Base-by-base conservation (phyloP, 1,140 invertebrate genomes). In the Drosophila subpulchrella region DNA sequence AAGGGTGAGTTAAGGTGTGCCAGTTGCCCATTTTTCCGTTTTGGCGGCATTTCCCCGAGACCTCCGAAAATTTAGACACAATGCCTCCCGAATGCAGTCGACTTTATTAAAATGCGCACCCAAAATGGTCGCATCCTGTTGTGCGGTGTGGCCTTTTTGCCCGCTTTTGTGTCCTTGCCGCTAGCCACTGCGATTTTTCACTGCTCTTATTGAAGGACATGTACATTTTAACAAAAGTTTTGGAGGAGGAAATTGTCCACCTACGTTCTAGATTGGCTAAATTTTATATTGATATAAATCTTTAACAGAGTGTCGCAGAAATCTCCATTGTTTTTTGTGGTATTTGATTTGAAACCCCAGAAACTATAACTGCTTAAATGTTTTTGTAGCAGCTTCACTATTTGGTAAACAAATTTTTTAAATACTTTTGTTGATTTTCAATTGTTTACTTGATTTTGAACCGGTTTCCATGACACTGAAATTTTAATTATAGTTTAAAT, bases 91-190 rank as follows among this genome's bases (percentile, higher is more conserved):
- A 65, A 46, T 89, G 84, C 85, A 84, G 84, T 81, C 84, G 72
- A 84, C 73, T 89, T 84, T 89, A 89, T 89, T 89, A 89, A 89
- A 89, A 84, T 78, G 80, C 78, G 59, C 70, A 68, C 73, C 70
- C 54, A 44, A 84, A 84, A 80, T 73, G 61, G 62, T 85, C 48
- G 56, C 67, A 41, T 13, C 38, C 41, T 58, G 68, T 78, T 63
- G 57, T 61, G 55, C 55, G 50, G 34, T 39, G 59, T 54, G 20
- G 53, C 53, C 57, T 60, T 30, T 61, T 39, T 41, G 27, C 27
- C 27, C 27, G 3, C 3, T 62, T 48, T 70, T 66, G 59, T 61
- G 80, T 79, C 84, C 83, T 83, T 89, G 84, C 80, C 84, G 59
- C 54, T 68, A 66, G 80, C 13, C 61, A 50, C 38, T 62, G 50